These are phyloP conservation scores for Drosophila neocordata DNA, from an alignment of 1,140 invertebrate species.

Conservation along the genomic window DNA sequence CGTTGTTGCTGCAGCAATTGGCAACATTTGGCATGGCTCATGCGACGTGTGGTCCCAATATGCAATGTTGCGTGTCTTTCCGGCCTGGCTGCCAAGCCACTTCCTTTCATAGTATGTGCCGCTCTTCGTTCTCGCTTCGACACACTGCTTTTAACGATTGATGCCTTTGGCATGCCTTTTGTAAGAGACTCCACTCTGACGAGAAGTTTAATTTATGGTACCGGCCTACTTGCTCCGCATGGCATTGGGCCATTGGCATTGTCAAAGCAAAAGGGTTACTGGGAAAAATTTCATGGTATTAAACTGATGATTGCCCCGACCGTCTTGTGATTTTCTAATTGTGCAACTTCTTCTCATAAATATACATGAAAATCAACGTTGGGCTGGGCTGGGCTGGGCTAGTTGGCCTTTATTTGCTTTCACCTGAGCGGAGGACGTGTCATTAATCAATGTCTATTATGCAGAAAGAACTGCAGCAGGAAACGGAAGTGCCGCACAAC, in stretches of 20 bases:
- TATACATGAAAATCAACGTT: constrained; percentile 3
- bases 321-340: constrained; percentile 56
- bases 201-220: constrained; percentile 63
- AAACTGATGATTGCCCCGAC: constrained; percentile 46
- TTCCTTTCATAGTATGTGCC: constrained; percentile 16
- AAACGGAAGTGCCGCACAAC: constrained; percentile 67
- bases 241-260: constrained; percentile 37
- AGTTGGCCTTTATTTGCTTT: constrained; percentile 46
- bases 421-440: constrained; percentile 60
- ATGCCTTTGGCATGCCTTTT: constrained; percentile 71
- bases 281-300: constrained; percentile 60
- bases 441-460: constrained; percentile 74
- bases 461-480: constrained; percentile 64
- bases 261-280: constrained; percentile 55
- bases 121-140: constrained; percentile 8
- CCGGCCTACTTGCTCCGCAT: constrained; percentile 38
- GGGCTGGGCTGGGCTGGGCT: background rate
- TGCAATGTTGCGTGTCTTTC: constrained; percentile 77
- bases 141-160: constrained; percentile 67
- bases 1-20: constrained; percentile 16
- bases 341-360: constrained; percentile 52
- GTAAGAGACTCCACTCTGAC: constrained; percentile 49
- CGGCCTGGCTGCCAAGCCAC: constrained; percentile 43
- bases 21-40: constrained; percentile 68
- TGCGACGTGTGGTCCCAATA: constrained; percentile 75